Evolutionary conservation across 2,797 vertebrate genomes (phyloP).

Genomic region (Coluber constrictor): DNA sequence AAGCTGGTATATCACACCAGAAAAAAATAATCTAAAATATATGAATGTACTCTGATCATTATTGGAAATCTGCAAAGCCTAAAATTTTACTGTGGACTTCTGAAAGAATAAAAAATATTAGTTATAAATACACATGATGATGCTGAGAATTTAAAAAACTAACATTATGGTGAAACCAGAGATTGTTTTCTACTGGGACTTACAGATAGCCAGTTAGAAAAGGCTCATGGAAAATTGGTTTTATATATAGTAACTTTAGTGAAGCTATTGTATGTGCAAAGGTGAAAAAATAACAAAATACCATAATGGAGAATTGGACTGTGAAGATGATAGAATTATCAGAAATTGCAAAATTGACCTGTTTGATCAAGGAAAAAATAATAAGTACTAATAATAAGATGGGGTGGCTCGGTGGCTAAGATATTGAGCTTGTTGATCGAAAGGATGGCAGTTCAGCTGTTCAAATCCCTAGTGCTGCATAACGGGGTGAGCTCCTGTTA

Average conservation of each 20-base stretch:
- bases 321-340: not conserved
- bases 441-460: too few relatives aligned
- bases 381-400: not conserved
- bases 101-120: not conserved
- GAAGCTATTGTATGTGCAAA: not conserved
- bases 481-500: too few relatives aligned
- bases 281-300: not conserved
- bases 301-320: not conserved
- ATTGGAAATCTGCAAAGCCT: not conserved
- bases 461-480: too few relatives aligned
- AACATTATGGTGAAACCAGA: not conserved
- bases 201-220: not conserved
- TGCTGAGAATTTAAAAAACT: not conserved
- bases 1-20: not conserved
- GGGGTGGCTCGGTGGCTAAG: too few relatives aligned
- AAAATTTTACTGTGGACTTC: not conserved
- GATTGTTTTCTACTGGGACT: not conserved
- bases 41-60: not conserved
- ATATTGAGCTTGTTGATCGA: too few relatives aligned
- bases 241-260: not conserved
- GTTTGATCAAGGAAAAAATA: not conserved
- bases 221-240: not conserved
- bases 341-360: not conserved
- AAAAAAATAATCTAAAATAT: not conserved
- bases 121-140: not conserved